Evolutionary conservation across 2,888 invertebrate species (phyloP), one percentile per base, ranked within the genome.

Genomic region (Synergus japonicus): DNA sequence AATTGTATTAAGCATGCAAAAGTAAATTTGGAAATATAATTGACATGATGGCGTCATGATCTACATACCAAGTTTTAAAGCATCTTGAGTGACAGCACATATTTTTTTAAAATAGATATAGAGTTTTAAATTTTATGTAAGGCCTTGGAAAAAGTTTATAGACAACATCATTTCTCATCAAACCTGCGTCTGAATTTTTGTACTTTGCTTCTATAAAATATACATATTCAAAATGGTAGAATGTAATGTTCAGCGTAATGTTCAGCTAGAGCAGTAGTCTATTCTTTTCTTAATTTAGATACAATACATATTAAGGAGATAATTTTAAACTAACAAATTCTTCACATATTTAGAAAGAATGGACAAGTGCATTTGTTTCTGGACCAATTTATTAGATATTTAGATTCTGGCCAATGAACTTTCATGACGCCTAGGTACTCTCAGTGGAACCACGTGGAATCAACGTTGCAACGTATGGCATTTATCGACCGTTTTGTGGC

Each of bases 401-500:
- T 15, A 49, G 7, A 49, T 73, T 37, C n/a, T n/a, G 37, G 73
- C n/a, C 22, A 54, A 37, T 54, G 49, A 37, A 73, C 37, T 54
- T 54, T 49, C 37, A 49, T 37, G 49, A 37, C 8, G 8, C n/a
- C 4, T 29, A 29, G 22, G 22, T n/a, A 29, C 29, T 73, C 29
- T 73, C 54, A 54, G 15, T 65, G 7, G 29, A 54, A 37, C 37
- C 37, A 73, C 73, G 73, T 73, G 49, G 29, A 73, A 54, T 73
- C 54, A 54, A 29, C 73, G 73, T 73, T 54, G 54, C 73, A 37
- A 54, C 37, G 29, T 37, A 54, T n/a, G 49, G 37, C 13, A 22
- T 54, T 73, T 73, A 73, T 73, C 54, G 73, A 73, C 37, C n/a
- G 73, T 73, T 54, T 73, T 73, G 54, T 49, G 37, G 73, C 15